A percentile compares a stretch with the other conserved stretches of the same genome.
These are phyloP conservation scores for Tonatia bakeri DNA, from an alignment of 2,113 vertebrate genomes.

Conservation along the genomic window DNA sequence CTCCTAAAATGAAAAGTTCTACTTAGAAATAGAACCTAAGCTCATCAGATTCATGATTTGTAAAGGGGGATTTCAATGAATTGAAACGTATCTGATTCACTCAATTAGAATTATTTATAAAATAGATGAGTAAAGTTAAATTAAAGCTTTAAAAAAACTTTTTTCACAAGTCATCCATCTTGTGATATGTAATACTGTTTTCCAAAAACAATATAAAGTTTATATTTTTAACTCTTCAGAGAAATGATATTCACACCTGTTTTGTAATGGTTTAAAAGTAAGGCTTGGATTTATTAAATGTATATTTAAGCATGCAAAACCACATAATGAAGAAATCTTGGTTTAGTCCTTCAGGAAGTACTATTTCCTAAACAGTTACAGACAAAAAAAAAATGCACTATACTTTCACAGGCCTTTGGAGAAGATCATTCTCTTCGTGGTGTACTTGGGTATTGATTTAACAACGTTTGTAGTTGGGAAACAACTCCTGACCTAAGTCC, in stretches of 20 bases:
- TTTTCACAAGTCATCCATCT: neutral
- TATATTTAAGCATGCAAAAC: constrained; percentile 39
- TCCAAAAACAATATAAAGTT: neutral
- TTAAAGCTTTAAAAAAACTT: constrained; percentile 3
- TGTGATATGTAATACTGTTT: neutral
- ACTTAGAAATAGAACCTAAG: neutral
- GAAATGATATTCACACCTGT: constrained; percentile 39
- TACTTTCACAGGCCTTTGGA: constrained; percentile 33
- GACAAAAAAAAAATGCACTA: neutral
- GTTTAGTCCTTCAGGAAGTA: constrained; percentile 41
- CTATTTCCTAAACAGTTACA: constrained; percentile 52
- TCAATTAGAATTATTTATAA: neutral
- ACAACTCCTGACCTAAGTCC: constrained; percentile 35
- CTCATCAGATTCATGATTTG: neutral
- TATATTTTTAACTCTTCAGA: constrained; percentile 43
- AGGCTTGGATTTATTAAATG: constrained; percentile 33
- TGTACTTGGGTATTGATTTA: constrained; percentile 36
- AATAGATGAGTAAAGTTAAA: constrained; percentile 17
- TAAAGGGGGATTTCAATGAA: neutral
- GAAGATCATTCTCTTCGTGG: constrained; percentile 45
- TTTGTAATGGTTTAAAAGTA: constrained; percentile 40
- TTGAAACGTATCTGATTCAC: constrained; percentile 14
- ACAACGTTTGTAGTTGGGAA: constrained; percentile 22
- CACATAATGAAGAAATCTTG: constrained; percentile 32
- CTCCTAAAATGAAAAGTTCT: constrained; percentile 10